These are phyloP conservation scores for Zosterops hypoxanthus DNA, from an alignment of 2,113 vertebrate species.

Conservation along the genomic window DNA sequence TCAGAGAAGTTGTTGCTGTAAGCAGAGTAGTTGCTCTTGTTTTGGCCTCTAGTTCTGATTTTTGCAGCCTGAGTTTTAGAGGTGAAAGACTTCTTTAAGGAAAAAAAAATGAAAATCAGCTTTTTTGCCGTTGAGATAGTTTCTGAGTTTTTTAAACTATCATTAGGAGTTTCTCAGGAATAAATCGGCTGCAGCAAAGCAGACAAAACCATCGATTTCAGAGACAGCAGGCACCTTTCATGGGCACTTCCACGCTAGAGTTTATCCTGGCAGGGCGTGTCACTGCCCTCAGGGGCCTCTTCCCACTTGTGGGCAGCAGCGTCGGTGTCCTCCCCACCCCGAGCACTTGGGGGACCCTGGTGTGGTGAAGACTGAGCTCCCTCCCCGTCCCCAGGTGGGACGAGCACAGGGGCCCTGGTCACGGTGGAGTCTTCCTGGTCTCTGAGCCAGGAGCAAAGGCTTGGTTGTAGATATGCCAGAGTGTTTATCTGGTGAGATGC, in stretches of 20 bases:
- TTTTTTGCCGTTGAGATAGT: background rate
- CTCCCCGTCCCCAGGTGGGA: background rate
- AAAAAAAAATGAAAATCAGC: background rate
- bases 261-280: background rate
- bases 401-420: background rate
- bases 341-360: background rate
- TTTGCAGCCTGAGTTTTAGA: slow-evolving; percentile 31
- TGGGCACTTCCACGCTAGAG: background rate
- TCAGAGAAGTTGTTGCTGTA: slow-evolving; percentile 22
- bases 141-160: slow-evolving; percentile 31
- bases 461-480: background rate
- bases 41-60: slow-evolving; percentile 38
- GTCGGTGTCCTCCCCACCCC: fast-evolving
- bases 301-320: background rate
- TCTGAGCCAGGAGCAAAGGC: background rate
- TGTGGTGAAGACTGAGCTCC: background rate
- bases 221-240: background rate
- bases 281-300: background rate
- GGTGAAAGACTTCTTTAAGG: background rate
- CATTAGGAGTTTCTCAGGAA: slow-evolving; percentile 55
- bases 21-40: slow-evolving; percentile 18
- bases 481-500: background rate
- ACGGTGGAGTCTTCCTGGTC: background rate
- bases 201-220: background rate
- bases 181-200: slow-evolving; percentile 32